Evolutionary conservation across 1,140 invertebrate species (phyloP), one percentile per base, ranked within the genome.

Genomic region (Phymorhynchus buccinoides): DNA sequence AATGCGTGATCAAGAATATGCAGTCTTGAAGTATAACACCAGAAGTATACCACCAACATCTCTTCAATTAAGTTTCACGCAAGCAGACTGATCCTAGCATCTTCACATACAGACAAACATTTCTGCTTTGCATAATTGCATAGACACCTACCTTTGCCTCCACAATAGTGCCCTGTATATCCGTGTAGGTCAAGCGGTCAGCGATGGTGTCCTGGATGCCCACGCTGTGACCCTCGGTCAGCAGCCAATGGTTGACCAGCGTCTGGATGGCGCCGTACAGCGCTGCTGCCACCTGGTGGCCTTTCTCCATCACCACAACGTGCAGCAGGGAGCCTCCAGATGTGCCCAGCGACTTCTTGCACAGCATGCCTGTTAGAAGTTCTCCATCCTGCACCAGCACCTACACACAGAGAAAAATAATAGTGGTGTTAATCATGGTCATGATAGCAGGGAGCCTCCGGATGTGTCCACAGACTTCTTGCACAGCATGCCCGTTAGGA

Each of bases 171-270:
- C 96, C 96, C 94, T 99, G 98, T 93, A 99, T 99, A 94, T 99
- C 98, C 77, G 96, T 94, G 92, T 99, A 99, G 0, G 99, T 99
- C 92, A 98, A 96, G 73, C 97, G 97, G 96, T 99, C 99, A 91
- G 99, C 99, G 96, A 99, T 99, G 18, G 99, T 99, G 91, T 99
- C 99, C 39, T 98, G 98, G 93, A 99, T 99, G 96, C 98, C 98
- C 88, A 99, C 99, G 27, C 97, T 98, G 94, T 99, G 98, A 91
- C 96, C 99, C 94, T 99, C 99, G 6, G 98, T 94, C 9, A 99
- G 92, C 37, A 99, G 94, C 99, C 99, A 99, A 90, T 98, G 99
- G 93, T 99, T 99, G 71, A 99, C 96, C 9, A 99, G 98, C 79
- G 97, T 99, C 92, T 99, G 99, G 94, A 99, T 99, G 92, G 99